Evolutionary conservation across 2,113 vertebrate genomes (phyloP).

Genomic region (Macaca fascicularis): T2T-MFA8v1.1 NC_088378.1:35038001-35038500

Average conservation of each 20-base stretch:
- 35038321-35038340: not conserved
- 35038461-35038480: not conserved
- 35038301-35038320: not conserved
- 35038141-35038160: not conserved
- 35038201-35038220: not conserved
- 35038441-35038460: not conserved
- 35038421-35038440: conserved; percentile 15
- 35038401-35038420: conserved; percentile 22
- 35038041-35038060: not conserved
- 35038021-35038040: not conserved
- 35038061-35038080: conserved; percentile 21
- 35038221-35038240: not conserved
- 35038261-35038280: not conserved
- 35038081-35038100: not conserved
- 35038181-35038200: not conserved
- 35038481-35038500: not conserved
- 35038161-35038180: not conserved
- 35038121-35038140: not conserved
- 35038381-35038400: not conserved
- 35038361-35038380: not conserved
- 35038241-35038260: not conserved
- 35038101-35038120: not conserved
- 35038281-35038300: not conserved
- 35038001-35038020: not conserved
- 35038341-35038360: not conserved